A percentile compares a stretch with the other conserved stretches of the same genome.
Conservation (phyloP, 2,888 invertebrate genomes). For the Tinea trinotella region DNA sequence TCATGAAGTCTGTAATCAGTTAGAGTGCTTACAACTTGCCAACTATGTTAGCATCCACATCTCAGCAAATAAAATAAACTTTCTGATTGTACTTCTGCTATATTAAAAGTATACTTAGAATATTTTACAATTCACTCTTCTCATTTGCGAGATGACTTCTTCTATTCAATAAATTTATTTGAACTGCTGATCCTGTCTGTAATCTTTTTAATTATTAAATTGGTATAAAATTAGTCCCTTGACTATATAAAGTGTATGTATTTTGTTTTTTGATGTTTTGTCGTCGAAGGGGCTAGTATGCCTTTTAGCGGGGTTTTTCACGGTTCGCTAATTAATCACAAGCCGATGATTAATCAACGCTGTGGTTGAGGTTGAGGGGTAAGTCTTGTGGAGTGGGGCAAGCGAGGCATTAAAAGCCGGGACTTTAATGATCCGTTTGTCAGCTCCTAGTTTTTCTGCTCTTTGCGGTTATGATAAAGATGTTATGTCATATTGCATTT, state of each 20-base stretch:
- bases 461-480: constrained; percentile 1
- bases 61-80: constrained; percentile 5
- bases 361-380: constrained; percentile 9
- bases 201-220: neutral
- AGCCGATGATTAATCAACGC: constrained; percentile 56
- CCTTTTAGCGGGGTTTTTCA: constrained; percentile 24
- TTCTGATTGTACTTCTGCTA: neutral
- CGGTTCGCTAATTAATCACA: constrained; percentile 43
- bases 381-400: neutral
- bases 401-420: constrained; percentile 31
- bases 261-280: constrained; percentile 7
- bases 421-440: constrained; percentile 60
- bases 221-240: neutral
- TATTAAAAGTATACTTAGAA: constrained; percentile 1
- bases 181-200: neutral
- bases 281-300: constrained; percentile 21
- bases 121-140: neutral
- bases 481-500: constrained; percentile 9
- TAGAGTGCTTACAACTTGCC: constrained; percentile 53
- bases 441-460: constrained; percentile 39
- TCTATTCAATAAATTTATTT: neutral
- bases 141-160: neutral
- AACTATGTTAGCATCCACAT: constrained; percentile 28
- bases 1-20: constrained; percentile 50
- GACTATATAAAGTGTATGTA: neutral